Evolutionary conservation across 2,888 invertebrate genomes (phyloP).

Genomic region (Pollenia angustigena): DNA sequence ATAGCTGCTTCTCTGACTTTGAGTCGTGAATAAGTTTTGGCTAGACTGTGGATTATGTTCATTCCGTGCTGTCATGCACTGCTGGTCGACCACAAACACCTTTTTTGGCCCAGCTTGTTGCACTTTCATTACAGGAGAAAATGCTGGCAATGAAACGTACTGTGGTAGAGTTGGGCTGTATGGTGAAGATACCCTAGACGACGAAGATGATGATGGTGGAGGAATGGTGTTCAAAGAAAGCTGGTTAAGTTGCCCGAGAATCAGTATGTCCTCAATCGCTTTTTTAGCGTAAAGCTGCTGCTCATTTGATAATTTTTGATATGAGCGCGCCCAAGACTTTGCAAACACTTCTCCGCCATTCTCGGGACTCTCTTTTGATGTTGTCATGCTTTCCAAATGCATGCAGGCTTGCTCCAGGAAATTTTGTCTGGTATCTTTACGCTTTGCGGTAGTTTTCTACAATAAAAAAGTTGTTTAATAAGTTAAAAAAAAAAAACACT

Average conservation of each 20-base stretch:
- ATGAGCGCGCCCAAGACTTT: slow-evolving; percentile 33
- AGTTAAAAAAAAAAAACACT: not conserved
- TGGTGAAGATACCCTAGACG: too few relatives aligned
- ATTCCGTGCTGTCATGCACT: too few relatives aligned
- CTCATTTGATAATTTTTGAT: slow-evolving; percentile 16
- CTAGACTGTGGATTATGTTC: not conserved
- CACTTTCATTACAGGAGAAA: too few relatives aligned
- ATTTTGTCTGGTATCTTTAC: slow-evolving; percentile 28
- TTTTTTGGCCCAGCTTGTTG: too few relatives aligned
- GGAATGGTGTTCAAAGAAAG: slow-evolving; percentile 8
- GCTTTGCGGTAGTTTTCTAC: slow-evolving; percentile 25
- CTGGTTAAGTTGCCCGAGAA: slow-evolving; percentile 25
- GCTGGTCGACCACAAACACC: too few relatives aligned
- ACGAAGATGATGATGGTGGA: not conserved
- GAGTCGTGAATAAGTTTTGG: slow-evolving; percentile 6
- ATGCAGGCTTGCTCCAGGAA: slow-evolving; percentile 19
- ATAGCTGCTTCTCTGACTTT: not conserved
- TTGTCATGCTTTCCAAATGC: slow-evolving; percentile 24
- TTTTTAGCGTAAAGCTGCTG: slow-evolving; percentile 31
- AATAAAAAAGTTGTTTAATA: slow-evolving; percentile 7
- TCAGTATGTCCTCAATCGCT: slow-evolving; percentile 16
- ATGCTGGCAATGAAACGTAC: too few relatives aligned
- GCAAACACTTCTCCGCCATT: slow-evolving; percentile 23
- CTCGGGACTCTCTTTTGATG: slow-evolving; percentile 9
- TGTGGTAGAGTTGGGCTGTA: too few relatives aligned